Evolutionary conservation across 2,113 vertebrate genomes (phyloP), one percentile per base, ranked within the genome.

Genomic region (Hippocampus guttulatus): DNA sequence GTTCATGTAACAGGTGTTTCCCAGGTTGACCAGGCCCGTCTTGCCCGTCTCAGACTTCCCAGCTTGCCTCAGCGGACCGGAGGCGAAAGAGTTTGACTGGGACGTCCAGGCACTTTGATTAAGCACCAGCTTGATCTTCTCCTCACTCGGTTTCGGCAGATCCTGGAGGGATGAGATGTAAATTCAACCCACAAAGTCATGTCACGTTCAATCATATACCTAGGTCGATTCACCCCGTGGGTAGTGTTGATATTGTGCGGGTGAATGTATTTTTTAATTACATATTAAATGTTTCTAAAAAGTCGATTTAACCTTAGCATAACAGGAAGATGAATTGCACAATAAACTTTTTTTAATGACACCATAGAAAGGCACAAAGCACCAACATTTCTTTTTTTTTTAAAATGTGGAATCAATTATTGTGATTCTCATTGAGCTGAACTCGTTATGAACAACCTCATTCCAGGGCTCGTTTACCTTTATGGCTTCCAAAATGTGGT

Each of bases 61-160:
- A 77, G 93, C 89, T 83, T 95, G 92, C 91, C 90, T 94, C 86
- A 95, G 92, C 70, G 95, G 87, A 89, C 94, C 96, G 64, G 95
- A 94, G 49, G 94, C 94, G 85, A 96, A 94, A 41, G 95, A 94
- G 91, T 93, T 96, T 77, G 95, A 95, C 83, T 98, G 96, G 67
- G 97, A 99, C 15, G 97, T 98, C 97, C 97, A 99, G 83, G 97
- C 97, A 93, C 96, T 98, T 93, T 97, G 96, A 92, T 89, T 97
- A 84, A 99, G 91, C 85, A 96, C 93, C 81, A 95, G 77, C 81
- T 97, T 97, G 73, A 99, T 96, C 86, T 98, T 96, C 65, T 98
- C 96, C 88, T 99, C 97, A 81, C 76, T 87, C 40, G 96, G 97
- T 85, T 95, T 97, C 70, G 95, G 94, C 70, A 98, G 91, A 79